Evolutionary conservation across 2,113 vertebrate species (phyloP).

Genomic region (Corynorhinus townsendii): DNA sequence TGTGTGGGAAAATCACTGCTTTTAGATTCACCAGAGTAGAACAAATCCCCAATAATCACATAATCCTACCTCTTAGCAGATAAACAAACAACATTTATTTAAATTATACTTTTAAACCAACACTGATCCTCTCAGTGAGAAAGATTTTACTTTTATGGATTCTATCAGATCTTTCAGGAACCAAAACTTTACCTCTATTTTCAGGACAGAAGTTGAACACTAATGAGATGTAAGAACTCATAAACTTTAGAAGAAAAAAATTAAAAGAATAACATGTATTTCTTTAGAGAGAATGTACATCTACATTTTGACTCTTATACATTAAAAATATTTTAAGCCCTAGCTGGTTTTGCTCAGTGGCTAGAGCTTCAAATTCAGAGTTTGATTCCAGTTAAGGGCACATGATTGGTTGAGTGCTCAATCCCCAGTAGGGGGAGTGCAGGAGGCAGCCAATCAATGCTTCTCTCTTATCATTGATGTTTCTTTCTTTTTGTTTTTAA

Average conservation of each 20-base stretch:
- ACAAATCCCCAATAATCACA: constrained; percentile 54
- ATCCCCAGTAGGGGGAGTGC: no score
- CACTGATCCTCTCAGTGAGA: not conserved
- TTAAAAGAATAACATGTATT: not conserved
- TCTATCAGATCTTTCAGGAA: not conserved
- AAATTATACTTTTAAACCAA: constrained; percentile 52
- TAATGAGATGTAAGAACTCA: not conserved
- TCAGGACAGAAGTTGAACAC: not conserved
- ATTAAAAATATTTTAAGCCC: not conserved
- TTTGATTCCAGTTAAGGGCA: no score
- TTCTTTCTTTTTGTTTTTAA: no score
- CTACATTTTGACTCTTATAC: not conserved
- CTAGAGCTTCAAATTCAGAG: no score
- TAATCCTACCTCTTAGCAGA: constrained; percentile 59
- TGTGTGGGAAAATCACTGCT: constrained; percentile 15
- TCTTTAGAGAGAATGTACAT: not conserved
- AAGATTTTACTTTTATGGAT: not conserved
- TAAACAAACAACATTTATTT: constrained; percentile 52
- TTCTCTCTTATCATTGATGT: no score
- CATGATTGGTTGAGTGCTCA: no score
- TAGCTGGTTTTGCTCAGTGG: no score
- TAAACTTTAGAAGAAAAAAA: not conserved
- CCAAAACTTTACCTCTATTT: not conserved
- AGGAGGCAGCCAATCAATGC: no score
- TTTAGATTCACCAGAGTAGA: constrained; percentile 48